A percentile compares a stretch with the other conserved stretches of the same genome.
These are phyloP conservation scores for Benitochromis conjunctus DNA, from an alignment of 2,113 vertebrate genomes.

Conservation along the genomic window DNA sequence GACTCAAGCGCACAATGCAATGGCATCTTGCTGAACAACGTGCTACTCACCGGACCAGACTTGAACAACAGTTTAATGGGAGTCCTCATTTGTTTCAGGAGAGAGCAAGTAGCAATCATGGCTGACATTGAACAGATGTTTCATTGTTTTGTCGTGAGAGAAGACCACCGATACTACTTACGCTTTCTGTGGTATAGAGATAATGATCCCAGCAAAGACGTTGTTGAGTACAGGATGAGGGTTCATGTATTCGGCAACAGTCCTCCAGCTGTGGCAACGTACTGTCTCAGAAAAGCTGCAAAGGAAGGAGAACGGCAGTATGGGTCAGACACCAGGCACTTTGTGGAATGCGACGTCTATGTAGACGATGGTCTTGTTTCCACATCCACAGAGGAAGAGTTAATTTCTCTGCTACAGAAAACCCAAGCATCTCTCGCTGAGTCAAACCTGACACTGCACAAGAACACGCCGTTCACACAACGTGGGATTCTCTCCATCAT, in stretches of 20 bases:
- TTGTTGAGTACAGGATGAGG: too few relatives aligned
- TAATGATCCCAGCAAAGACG: too few relatives aligned
- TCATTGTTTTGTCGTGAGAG: neutral
- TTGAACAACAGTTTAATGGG: neutral
- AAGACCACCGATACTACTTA: accelerated
- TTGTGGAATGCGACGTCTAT: accelerated
- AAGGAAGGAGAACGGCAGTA: too few relatives aligned
- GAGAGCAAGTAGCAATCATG: neutral
- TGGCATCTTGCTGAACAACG: neutral
- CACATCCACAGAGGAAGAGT: too few relatives aligned
- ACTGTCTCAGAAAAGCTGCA: too few relatives aligned
- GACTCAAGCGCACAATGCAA: neutral
- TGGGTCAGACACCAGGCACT: too few relatives aligned
- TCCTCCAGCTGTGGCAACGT: too few relatives aligned
- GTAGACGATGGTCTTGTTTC: accelerated
- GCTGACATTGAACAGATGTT: neutral
- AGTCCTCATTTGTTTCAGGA: neutral
- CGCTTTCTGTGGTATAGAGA: neutral
- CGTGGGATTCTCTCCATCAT: neutral
- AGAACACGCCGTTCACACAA: accelerated
- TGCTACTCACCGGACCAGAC: neutral
- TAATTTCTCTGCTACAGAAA: too few relatives aligned
- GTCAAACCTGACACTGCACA: neutral
- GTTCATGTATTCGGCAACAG: too few relatives aligned
- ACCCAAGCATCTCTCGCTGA: neutral